Conservation (phyloP, 1,140 invertebrate genomes). For the Diorhabda carinulata region DNA sequence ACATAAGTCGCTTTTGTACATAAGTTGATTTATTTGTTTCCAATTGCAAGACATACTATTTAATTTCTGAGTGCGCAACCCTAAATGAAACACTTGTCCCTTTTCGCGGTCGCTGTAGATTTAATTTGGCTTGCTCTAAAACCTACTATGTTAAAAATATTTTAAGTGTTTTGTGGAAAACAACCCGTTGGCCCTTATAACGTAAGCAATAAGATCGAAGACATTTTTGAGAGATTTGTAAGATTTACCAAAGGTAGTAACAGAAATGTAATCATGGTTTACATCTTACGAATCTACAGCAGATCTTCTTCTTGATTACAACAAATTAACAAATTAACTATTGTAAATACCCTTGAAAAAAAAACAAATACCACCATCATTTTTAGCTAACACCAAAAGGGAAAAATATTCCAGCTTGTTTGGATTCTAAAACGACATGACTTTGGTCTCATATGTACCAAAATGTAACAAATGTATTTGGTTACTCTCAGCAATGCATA, state of each 20-base stretch:
- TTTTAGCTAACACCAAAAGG: constrained; percentile 30
- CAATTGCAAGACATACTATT: neutral
- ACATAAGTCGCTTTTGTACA: no score
- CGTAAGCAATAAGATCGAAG: neutral
- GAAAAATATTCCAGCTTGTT: constrained; percentile 7
- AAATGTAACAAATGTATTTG: neutral
- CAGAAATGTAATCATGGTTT: neutral
- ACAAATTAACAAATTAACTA: neutral
- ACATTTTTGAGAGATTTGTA: neutral
- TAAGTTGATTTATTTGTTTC: neutral
- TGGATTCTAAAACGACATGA: neutral
- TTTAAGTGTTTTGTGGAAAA: neutral
- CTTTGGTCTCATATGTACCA: neutral
- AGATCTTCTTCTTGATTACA: neutral
- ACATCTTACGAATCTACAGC: neutral
- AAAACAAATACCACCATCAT: neutral
- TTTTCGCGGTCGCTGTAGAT: constrained; percentile 45
- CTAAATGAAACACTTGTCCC: constrained; percentile 43
- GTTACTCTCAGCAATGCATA: no score
- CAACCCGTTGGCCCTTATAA: neutral
- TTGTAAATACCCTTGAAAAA: neutral
- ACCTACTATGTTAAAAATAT: neutral
- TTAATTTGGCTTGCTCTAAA: constrained; percentile 15
- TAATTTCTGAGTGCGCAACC: neutral
- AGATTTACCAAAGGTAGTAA: neutral